phyloP scores from a whole-genome alignment of 2,888 invertebrate genomes.

The Drosophila testacea region DNA sequence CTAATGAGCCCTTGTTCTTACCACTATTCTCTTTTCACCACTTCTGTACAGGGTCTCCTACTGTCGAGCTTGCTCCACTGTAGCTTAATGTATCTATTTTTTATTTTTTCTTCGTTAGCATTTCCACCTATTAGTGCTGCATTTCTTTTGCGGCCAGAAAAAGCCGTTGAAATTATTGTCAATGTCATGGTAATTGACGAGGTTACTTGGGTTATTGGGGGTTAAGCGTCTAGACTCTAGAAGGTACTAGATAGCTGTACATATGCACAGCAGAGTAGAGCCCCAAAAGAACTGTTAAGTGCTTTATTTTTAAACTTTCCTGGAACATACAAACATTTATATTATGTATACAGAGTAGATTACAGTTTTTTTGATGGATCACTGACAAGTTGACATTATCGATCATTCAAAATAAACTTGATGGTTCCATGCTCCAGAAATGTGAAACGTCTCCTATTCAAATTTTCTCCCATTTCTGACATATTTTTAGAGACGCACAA shows the following conservation, averaged over 20 bases:
- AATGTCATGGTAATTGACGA: constrained; percentile 26
- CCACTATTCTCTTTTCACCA: not conserved
- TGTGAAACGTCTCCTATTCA: too few relatives aligned
- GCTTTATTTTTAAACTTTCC: constrained; percentile 8
- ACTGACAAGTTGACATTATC: not conserved
- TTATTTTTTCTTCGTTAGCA: not conserved
- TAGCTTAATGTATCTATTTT: too few relatives aligned
- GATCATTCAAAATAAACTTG: not conserved
- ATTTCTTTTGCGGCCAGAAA: constrained; percentile 38
- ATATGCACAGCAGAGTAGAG: not conserved
- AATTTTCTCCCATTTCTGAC: too few relatives aligned
- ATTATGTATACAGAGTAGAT: not conserved
- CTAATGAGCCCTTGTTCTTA: too few relatives aligned
- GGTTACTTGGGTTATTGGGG: constrained; percentile 19
- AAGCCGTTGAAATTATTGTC: constrained; percentile 26
- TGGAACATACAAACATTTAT: not conserved
- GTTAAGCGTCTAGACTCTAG: not conserved
- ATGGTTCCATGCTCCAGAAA: not conserved
- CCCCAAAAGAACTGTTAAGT: not conserved
- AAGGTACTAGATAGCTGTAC: not conserved
- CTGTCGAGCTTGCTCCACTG: too few relatives aligned
- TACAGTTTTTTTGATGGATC: constrained; percentile 2
- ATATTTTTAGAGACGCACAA: too few relatives aligned
- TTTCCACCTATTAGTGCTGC: constrained; percentile 20
- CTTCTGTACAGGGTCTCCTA: too few relatives aligned